Percentiles rank a stretch among this genome's conserved stretches.
Evolutionary conservation across 2,888 invertebrate genomes (phyloP).

Genomic region (Malacosoma neustria): DNA sequence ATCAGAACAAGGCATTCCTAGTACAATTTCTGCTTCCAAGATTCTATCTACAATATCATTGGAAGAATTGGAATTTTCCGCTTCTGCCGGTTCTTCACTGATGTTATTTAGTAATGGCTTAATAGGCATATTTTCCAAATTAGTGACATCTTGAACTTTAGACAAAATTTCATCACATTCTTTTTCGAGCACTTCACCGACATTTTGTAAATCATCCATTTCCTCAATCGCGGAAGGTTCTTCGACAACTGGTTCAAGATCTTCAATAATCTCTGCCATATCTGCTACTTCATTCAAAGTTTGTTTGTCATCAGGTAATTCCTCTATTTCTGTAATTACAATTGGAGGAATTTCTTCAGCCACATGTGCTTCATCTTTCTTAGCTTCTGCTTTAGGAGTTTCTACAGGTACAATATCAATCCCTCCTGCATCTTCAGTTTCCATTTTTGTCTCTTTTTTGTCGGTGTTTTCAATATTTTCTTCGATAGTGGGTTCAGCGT

Average conservation of each 20-base stretch:
- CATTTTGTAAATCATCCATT: slow-evolving; percentile 53
- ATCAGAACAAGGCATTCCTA: slow-evolving; percentile 38
- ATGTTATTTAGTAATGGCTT: slow-evolving; percentile 53
- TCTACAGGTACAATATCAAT: not conserved
- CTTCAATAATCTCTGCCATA: slow-evolving; percentile 40
- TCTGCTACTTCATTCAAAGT: slow-evolving; percentile 35
- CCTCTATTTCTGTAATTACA: slow-evolving; percentile 46
- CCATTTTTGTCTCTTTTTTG: slow-evolving; percentile 21
- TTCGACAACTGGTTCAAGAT: slow-evolving; percentile 48
- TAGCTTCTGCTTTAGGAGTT: not conserved
- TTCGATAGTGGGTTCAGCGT: slow-evolving; percentile 24
- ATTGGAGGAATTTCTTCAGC: slow-evolving; percentile 30
- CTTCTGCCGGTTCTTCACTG: slow-evolving; percentile 52
- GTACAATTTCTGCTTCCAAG: slow-evolving; percentile 51
- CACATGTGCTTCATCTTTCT: slow-evolving; percentile 21
- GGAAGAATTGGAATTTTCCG: slow-evolving; percentile 45
- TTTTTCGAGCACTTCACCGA: slow-evolving; percentile 57
- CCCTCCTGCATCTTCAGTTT: not conserved
- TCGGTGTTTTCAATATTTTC: slow-evolving; percentile 19
- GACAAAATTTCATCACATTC: slow-evolving; percentile 66
- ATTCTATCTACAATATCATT: slow-evolving; percentile 58
- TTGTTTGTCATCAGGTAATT: slow-evolving; percentile 41
- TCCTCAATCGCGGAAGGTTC: slow-evolving; percentile 43
- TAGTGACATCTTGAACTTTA: slow-evolving; percentile 62
- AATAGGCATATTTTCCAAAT: slow-evolving; percentile 49